Evolutionary conservation across 2,797 vertebrate genomes (phyloP), one percentile per base, ranked within the genome.

Genomic region (Sebastes oblongus): DNA sequence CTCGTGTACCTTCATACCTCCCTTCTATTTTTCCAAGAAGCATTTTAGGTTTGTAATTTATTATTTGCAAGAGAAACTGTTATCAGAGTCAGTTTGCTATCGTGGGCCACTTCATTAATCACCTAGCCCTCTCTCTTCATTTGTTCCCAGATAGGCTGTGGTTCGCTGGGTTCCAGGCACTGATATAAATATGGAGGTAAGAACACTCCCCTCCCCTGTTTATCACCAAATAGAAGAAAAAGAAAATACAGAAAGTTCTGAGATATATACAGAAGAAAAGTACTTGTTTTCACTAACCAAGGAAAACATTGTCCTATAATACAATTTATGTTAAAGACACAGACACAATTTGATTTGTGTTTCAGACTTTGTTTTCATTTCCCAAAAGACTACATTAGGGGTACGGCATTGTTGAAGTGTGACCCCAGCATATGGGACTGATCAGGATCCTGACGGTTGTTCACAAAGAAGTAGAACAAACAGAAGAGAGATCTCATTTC

Each of bases 81-180:
- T 96, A 96, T 96, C 94, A 68, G 90, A 93, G 92, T 88, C 90
- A 94, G 93, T 95, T 96, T 94, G 89, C 95, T 95, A 94, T 96
- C 94, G 87, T 83, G 83, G 78, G 81, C 84, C 93, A 93, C 93
- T 95, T 96, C 96, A 96, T 96, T 96, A 96, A 96, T 96, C 96
- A 96, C 93, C 13, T 12, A 66, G 86, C 83, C 83, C 89, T 85
- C 84, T 86, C 90, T 93, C 90, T 94, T 96, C 94, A 96, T 96
- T 95, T 96, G 91, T 95, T 95, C 91, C 81, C 89, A 95, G 94
- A 96, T 96, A 96, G 93, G 92, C 84, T 87, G 75, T 89, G 90
- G 92, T 93, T 94, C 88, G 61, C 88, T 92, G 91, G 86, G 91
- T 95, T 94, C 94, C 92, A 95, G 93, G 91, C 94, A 94, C 92